Evolutionary conservation across 1,140 invertebrate genomes (phyloP).

Genomic region (Psix sp.): DNA sequence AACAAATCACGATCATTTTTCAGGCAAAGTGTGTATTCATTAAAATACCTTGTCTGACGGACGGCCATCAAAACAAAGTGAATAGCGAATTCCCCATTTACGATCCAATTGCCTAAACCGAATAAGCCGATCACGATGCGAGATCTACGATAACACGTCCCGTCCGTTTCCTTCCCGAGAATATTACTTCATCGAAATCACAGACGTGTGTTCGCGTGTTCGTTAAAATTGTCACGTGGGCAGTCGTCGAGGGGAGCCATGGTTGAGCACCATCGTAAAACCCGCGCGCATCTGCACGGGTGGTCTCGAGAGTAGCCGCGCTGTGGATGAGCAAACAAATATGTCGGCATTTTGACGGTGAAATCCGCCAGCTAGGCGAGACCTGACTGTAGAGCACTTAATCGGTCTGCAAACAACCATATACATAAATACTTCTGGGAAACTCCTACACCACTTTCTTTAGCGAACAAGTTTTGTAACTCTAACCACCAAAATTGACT

Average conservation of each 20-base stretch:
- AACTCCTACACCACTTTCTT: slow-evolving; percentile 58
- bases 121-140: slow-evolving; percentile 33
- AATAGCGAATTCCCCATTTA: slow-evolving; percentile 26
- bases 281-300: slow-evolving; percentile 68
- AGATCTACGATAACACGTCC: slow-evolving; percentile 39
- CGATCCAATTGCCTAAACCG: slow-evolving; percentile 37
- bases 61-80: slow-evolving; percentile 15
- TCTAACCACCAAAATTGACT: slow-evolving; percentile 38
- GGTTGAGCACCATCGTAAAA: slow-evolving; percentile 68
- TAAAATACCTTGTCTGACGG: slow-evolving; percentile 9
- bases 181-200: slow-evolving; percentile 45
- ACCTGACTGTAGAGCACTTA: slow-evolving; percentile 57
- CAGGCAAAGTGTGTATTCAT: slow-evolving; percentile 17
- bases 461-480: slow-evolving; percentile 32
- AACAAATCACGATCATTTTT: slow-evolving; percentile 26
- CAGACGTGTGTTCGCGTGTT: slow-evolving; percentile 25
- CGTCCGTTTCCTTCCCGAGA: slow-evolving; percentile 38
- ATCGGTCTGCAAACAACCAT: slow-evolving; percentile 54
- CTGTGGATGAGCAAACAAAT: slow-evolving; percentile 75
- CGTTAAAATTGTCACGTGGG: slow-evolving; percentile 51
- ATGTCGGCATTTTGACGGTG: slow-evolving; percentile 76
- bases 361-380: slow-evolving; percentile 73
- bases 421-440: slow-evolving; percentile 59
- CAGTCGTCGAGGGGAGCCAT: slow-evolving; percentile 5
- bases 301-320: slow-evolving; percentile 73